Evolutionary conservation across 92 coral and sea anemone species (phyloP).

Genomic region (Meandrina meandrites): DNA sequence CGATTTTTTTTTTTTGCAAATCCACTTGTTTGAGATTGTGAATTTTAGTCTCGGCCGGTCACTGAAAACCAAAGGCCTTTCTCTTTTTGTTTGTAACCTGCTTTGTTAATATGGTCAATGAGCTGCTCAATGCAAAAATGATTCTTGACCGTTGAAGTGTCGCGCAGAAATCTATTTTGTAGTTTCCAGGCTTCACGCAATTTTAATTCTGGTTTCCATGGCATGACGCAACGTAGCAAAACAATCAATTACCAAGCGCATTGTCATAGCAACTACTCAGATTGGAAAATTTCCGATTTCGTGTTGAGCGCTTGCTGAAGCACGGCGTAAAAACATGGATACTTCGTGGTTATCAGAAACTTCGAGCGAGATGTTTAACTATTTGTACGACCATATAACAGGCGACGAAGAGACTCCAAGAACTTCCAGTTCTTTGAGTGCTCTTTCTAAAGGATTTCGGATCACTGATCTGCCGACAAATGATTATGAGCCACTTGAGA

Average conservation of each 20-base stretch:
- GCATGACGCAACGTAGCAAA: neutral
- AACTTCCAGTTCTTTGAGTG: neutral
- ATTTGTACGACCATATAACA: neutral
- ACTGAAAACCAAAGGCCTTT: neutral
- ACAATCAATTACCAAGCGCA: neutral
- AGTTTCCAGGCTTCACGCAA: neutral
- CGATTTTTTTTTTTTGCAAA: neutral
- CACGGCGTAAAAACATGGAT: neutral
- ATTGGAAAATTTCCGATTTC: slow-evolving; percentile 5
- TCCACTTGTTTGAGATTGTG: neutral
- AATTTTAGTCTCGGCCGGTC: neutral
- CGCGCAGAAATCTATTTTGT: neutral
- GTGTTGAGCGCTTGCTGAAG: slow-evolving; percentile 2
- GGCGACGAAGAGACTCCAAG: neutral
- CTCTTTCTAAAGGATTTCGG: neutral
- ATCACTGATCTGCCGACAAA: neutral
- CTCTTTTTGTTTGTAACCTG: neutral
- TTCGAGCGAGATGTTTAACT: neutral
- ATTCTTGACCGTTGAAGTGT: neutral
- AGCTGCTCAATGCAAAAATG: no score
- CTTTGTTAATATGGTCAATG: neutral
- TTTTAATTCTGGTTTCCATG: neutral
- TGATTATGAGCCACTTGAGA: neutral
- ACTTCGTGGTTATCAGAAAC: neutral
- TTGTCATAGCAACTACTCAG: neutral